Conservation (phyloP, 2,797 vertebrate genomes). For the Sebastes nivosus region DNA sequence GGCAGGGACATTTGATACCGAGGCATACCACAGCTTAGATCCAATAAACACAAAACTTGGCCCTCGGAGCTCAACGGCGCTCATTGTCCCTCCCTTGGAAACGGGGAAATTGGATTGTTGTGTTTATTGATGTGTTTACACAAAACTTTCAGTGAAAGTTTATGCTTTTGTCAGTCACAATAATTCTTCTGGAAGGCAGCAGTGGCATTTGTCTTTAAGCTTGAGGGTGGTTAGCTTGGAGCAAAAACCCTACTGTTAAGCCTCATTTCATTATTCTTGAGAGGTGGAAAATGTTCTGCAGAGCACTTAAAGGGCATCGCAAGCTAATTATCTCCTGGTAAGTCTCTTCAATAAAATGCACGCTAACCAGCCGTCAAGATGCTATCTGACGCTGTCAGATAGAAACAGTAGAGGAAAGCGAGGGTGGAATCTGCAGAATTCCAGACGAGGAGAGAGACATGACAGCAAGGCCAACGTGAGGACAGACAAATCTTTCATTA, state of each 20-base stretch:
- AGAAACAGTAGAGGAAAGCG: conserved; percentile 50
- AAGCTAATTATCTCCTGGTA: conserved; percentile 32
- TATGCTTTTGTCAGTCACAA: conserved; percentile 49
- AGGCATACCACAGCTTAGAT: conserved; percentile 57
- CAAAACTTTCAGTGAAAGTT: conserved; percentile 41
- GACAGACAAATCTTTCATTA: conserved; percentile 80
- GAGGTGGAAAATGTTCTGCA: neutral
- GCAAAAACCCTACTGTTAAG: neutral
- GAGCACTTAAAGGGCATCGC: conserved; percentile 22
- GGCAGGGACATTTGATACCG: conserved; percentile 58
- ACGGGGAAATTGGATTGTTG: conserved; percentile 55
- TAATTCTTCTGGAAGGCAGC: conserved; percentile 32
- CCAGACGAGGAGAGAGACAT: conserved; percentile 52
- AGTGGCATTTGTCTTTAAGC: conserved; percentile 30
- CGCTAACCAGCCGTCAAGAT: conserved; percentile 61
- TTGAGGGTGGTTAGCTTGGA: neutral
- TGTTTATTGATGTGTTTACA: conserved; percentile 71
- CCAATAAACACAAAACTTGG: conserved; percentile 63
- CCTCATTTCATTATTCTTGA: conserved; percentile 13
- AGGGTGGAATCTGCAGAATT: conserved; percentile 75
- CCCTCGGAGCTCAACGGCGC: conserved; percentile 37
- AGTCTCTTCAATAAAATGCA: conserved; percentile 51
- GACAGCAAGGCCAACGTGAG: conserved; percentile 71
- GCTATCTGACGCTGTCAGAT: conserved; percentile 55
- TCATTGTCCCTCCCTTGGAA: conserved; percentile 52